Evolutionary conservation across 2,113 vertebrate species (phyloP), one percentile per base, ranked within the genome.

Genomic region (Channa maculata): DNA sequence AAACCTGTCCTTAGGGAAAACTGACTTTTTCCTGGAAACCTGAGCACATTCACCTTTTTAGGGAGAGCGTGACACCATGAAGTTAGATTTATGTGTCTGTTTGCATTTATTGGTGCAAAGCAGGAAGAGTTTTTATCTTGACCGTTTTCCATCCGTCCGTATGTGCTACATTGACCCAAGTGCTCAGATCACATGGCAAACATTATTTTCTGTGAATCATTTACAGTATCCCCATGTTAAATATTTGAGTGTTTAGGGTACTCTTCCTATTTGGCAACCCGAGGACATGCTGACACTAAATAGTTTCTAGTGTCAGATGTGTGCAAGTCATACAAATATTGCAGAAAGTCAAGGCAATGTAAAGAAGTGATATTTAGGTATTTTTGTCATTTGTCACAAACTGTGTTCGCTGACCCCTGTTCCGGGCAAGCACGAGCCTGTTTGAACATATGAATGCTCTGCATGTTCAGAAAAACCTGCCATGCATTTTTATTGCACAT

Each of bases 191-290:
- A 91, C 88, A 84, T 86, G 84, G 87, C 69, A 80, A 59, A 76
- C 64, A 73, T 89, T 86, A 57, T 78, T 69, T 52, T 67, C 65
- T 76, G 80, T 88, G 64, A 87, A 83, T 88, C 81, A 85, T 90
- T 90, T 39, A 82, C 68, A 0, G 15, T 60, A 76, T 83, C 52
- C 70, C 61, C 7, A 77, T 75, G 50, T 24, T 24, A 78, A 84
- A 79, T 61, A 50, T 79, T 71, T 66, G 38, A 69, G 49, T 70
- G 73, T 82, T 80, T 73, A 66, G 71, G 86, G 76, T 45, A 55
- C 6, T 72, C 58, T 37, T 60, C 75, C 70, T 48, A 14, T 61
- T 65, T 65, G 45, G 53, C 3, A 69, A 67, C 33, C 49, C 24
- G 24, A 24, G 24, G 24, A 24, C 24, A 24, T 9, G 11, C 46